Evolutionary conservation across 1,140 invertebrate genomes (phyloP).

Genomic region (Drosophila truncata): DNA sequence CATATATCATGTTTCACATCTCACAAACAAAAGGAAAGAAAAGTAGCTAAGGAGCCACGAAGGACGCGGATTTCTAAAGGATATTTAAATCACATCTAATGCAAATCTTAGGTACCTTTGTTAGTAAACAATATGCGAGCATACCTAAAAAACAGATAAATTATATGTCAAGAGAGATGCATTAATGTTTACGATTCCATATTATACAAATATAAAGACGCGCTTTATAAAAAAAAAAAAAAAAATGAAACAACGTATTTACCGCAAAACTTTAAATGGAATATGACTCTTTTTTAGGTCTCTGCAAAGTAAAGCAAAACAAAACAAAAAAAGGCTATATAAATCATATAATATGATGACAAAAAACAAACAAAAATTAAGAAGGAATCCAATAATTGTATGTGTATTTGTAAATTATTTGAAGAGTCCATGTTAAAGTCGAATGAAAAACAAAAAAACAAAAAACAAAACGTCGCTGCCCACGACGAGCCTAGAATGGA

Average conservation of each 20-base stretch:
- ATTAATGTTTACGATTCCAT: conserved; percentile 65
- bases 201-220: conserved; percentile 51
- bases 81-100: conserved; percentile 60
- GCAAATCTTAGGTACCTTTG: conserved; percentile 81
- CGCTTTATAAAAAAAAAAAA: conserved; percentile 54
- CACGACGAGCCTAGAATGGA: conserved; percentile 49
- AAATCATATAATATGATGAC: conserved; percentile 44
- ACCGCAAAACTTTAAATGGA: conserved; percentile 46
- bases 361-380: conserved; percentile 11
- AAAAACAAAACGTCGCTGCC: conserved; percentile 8
- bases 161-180: conserved; percentile 37
- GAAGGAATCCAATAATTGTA: conserved; percentile 34
- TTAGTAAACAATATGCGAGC: conserved; percentile 68
- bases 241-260: conserved; percentile 48
- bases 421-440: conserved; percentile 64
- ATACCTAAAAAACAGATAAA: conserved; percentile 24
- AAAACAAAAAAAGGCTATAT: conserved; percentile 40
- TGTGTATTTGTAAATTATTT: conserved; percentile 75
- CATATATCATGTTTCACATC: conserved; percentile 81
- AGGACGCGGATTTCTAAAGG: conserved; percentile 14
- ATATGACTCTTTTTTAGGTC: conserved; percentile 45
- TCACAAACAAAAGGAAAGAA: conserved; percentile 42
- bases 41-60: conserved; percentile 16
- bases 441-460: conserved; percentile 22
- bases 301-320: conserved; percentile 24